These are phyloP conservation scores for Theodoxus fluviatilis DNA, from an alignment of 2,888 invertebrate genomes.

Conservation along the genomic window DNA sequence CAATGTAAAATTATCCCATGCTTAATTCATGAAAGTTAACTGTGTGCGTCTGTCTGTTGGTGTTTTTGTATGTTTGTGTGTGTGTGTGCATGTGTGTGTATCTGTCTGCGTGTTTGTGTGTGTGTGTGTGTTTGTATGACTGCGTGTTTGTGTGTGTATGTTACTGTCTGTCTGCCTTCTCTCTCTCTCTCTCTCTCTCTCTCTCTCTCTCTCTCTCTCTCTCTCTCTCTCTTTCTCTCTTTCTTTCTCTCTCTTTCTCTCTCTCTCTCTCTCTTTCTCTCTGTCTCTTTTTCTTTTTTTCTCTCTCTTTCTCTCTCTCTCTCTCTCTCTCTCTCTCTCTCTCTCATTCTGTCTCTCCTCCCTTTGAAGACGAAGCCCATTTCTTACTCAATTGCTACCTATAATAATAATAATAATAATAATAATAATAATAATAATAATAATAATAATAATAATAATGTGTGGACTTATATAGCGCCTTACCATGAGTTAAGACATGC, in stretches of 20 bases:
- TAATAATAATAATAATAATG: too few species aligned
- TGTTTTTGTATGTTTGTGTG: too few species aligned
- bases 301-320: neutral
- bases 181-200: neutral
- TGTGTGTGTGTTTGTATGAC: neutral
- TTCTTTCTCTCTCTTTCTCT: neutral
- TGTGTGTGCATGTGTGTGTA: too few species aligned
- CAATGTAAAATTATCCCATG: too few species aligned
- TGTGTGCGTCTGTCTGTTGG: too few species aligned
- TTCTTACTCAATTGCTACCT: too few species aligned
- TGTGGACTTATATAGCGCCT: too few species aligned
- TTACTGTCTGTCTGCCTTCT: neutral
- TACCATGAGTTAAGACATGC: too few species aligned
- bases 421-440: too few species aligned
- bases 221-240: neutral
- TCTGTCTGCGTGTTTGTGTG: too few species aligned
- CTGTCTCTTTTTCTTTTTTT: neutral
- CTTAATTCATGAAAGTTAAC: too few species aligned
- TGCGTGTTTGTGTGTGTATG: neutral
- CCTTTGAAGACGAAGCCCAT: neutral
- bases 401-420: too few species aligned
- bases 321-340: neutral
- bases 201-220: conserved; percentile 14
- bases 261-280: neutral
- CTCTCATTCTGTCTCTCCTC: neutral